Conservation (phyloP, 2,797 vertebrate species). For the Macroramphosus scolopax region DNA sequence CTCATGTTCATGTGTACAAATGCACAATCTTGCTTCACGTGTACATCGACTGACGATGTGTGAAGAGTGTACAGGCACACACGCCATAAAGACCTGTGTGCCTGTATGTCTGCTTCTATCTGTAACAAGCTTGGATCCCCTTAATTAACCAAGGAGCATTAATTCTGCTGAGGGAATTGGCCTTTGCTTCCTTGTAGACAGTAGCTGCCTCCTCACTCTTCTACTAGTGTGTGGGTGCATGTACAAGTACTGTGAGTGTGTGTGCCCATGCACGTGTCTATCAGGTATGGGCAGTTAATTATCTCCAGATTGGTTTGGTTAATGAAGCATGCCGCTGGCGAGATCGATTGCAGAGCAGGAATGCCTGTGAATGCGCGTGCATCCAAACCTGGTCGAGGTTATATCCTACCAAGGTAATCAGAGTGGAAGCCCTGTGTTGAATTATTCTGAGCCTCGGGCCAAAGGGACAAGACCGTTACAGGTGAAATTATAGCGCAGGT, state of each 20-base stretch:
- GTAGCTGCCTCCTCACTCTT: conserved; percentile 41
- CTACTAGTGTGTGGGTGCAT: conserved; percentile 29
- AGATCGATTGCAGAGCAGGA: conserved; percentile 58
- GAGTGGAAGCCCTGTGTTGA: conserved; percentile 60
- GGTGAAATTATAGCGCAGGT: conserved; percentile 43
- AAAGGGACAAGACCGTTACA: conserved; percentile 66
- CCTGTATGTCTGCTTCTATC: conserved; percentile 19
- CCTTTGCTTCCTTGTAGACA: conserved; percentile 43
- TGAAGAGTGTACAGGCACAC: no score
- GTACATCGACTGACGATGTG: neutral
- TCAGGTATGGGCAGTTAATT: conserved; percentile 74
- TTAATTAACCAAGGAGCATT: conserved; percentile 63
- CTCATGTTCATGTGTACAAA: neutral
- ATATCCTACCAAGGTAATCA: conserved; percentile 66
- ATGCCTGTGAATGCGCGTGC: conserved; percentile 8
- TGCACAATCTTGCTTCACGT: conserved; percentile 2
- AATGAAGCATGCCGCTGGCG: conserved; percentile 73
- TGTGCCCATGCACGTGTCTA: conserved; percentile 35
- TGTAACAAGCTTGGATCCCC: conserved; percentile 41
- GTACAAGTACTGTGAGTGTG: conserved; percentile 35
- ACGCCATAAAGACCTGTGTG: conserved; percentile 1
- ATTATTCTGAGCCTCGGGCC: conserved; percentile 53
- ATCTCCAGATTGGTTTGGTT: conserved; percentile 79
- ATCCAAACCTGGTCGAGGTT: conserved; percentile 43
- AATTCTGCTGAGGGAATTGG: conserved; percentile 49